phyloP scores from a whole-genome alignment of 1,140 invertebrate species.

The Formica selysi region DNA sequence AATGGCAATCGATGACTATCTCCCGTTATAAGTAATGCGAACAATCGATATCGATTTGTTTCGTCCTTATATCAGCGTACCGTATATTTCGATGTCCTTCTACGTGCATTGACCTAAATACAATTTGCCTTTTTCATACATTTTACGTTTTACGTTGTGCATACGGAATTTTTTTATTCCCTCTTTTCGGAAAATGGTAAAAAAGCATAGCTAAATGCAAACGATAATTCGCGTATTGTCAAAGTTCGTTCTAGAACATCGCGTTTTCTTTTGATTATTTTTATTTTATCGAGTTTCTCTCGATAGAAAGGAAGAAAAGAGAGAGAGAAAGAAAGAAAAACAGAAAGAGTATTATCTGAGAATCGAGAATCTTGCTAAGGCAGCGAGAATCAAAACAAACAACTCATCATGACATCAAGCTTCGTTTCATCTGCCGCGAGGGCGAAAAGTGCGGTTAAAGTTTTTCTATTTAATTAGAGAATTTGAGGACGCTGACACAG shows the following conservation, averaged over 20 bases:
- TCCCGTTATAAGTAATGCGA: slow-evolving; percentile 23
- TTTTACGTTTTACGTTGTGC: slow-evolving; percentile 4
- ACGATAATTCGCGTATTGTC: not conserved
- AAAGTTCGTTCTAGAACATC: not conserved
- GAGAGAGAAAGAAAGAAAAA: not conserved
- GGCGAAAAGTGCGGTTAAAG: slow-evolving; percentile 56
- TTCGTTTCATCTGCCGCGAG: slow-evolving; percentile 20
- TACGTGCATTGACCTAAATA: slow-evolving; percentile 39
- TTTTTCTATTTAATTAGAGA: slow-evolving; percentile 71
- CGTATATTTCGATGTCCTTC: not conserved
- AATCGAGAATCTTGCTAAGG: not conserved
- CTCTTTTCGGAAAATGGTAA: not conserved
- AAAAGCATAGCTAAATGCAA: not conserved
- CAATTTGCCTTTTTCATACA: slow-evolving; percentile 29
- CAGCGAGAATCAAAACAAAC: slow-evolving; percentile 63
- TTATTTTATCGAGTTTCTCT: not conserved
- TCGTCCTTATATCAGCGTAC: no score
- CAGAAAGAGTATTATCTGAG: not conserved
- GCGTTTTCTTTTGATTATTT: not conserved
- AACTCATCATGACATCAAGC: slow-evolving; percentile 45
- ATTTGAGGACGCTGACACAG: slow-evolving; percentile 45
- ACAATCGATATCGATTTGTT: slow-evolving; percentile 45
- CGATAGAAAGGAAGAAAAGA: no score
- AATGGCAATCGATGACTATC: not conserved
- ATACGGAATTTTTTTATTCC: slow-evolving; percentile 31